Base-by-base conservation (phyloP, 2,797 vertebrate species). In the Megalops cyprinoides region DNA sequence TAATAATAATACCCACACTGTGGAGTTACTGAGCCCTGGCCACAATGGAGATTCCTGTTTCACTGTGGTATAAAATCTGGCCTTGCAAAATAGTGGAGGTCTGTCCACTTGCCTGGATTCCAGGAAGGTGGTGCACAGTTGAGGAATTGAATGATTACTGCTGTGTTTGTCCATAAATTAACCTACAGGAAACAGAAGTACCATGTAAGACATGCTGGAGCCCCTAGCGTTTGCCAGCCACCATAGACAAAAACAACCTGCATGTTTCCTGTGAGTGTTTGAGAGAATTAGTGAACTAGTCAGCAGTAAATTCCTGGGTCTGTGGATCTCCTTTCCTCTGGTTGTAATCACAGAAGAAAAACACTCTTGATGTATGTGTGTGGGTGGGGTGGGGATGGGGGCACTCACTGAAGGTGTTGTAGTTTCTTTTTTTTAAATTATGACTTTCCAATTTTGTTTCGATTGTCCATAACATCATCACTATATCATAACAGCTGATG, bases 211-310 rank as follows among this genome's bases (percentile, higher is more conserved):
- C 81, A 75, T 80, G 80, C 77, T 80, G 25, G 62, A 60, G 78
- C 42, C 10, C 71, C 77, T 67, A 81, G 77, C 75, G 81, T 75
- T 81, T 75, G 80, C 83, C 79, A 79, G 81, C 80, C 86, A 84
- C 76, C 56, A 79, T 79, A 53, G 76, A 85, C 84, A 44, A 90
- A 88, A 88, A 87, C 86, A 88, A n/a, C 67, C 67, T 80, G 85
- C 86, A 83, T 82, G 67, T 78, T 80, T 84, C 76, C 87, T 85
- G 82, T 83, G 78, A 74, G 81, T 79, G 82, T 82, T 81, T 76
- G 0, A 1, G 79, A 91, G 85, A 91, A 90, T 89, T 87, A 90
- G 91, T 88, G 87, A 88, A 73, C 87, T 85, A 88, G 88, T 87
- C 86, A 85, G 78, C 89, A 82, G 83, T 92, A 89, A 91, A 91